phyloP scores from a whole-genome alignment of 2,888 invertebrate species.

The Meiosimyza decipiens region DNA sequence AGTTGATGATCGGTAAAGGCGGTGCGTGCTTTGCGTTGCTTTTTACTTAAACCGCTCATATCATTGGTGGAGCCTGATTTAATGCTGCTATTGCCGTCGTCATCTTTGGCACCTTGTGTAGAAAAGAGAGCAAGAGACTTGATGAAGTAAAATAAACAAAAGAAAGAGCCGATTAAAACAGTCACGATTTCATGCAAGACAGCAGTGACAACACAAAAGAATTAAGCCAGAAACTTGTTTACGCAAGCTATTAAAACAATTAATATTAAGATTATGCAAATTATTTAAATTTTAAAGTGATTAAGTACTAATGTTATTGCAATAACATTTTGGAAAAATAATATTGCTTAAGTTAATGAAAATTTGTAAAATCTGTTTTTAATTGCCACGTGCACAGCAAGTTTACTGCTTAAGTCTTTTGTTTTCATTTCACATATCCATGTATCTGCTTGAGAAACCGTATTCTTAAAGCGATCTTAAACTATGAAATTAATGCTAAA shows the following conservation, averaged over 20 bases:
- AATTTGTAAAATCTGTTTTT: too few relatives aligned
- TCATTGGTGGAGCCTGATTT: slow-evolving; percentile 67
- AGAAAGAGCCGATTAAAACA: background rate
- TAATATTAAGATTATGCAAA: too few relatives aligned
- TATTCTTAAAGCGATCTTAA: too few relatives aligned
- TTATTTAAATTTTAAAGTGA: too few relatives aligned
- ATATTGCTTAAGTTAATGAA: too few relatives aligned
- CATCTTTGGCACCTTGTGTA: slow-evolving; percentile 82
- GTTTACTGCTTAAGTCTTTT: too few relatives aligned
- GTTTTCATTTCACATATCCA: too few relatives aligned
- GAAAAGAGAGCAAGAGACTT: slow-evolving; percentile 36
- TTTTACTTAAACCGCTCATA: slow-evolving; percentile 78
- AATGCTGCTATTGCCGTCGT: slow-evolving; percentile 72
- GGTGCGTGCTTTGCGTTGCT: slow-evolving; percentile 95
- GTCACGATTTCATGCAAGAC: background rate
- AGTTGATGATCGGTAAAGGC: slow-evolving; percentile 99
- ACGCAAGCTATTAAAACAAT: background rate
- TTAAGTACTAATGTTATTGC: too few relatives aligned
- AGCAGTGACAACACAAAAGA: slow-evolving; percentile 36
- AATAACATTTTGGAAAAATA: too few relatives aligned
- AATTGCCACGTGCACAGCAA: too few relatives aligned
- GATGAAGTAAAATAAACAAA: slow-evolving; percentile 19
- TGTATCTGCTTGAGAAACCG: too few relatives aligned
- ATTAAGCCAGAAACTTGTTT: slow-evolving; percentile 39
- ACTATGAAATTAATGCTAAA: too few relatives aligned